Evolutionary conservation across 2,888 invertebrate genomes (phyloP).

Genomic region (Rhynchonema sp.): DNA sequence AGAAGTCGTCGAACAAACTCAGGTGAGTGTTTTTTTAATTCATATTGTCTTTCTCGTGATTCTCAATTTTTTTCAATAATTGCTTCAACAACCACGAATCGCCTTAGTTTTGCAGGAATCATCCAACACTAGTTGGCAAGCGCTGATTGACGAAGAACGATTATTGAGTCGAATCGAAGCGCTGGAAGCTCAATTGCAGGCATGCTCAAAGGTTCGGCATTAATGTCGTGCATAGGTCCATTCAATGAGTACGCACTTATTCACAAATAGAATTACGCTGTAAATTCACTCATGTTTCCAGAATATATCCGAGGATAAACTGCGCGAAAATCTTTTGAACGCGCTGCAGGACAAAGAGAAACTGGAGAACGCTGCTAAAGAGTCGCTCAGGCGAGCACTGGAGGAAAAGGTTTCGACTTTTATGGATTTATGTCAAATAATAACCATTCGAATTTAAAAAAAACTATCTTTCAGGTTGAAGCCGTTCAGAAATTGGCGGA

Average conservation of each 20-base stretch:
- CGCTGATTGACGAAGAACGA: slow-evolving; percentile 82
- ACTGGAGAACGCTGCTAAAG: slow-evolving; percentile 59
- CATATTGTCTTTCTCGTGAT: no score
- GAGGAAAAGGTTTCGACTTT: slow-evolving; percentile 54
- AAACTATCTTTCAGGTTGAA: slow-evolving; percentile 43
- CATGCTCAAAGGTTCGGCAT: slow-evolving; percentile 37
- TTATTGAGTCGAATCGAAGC: slow-evolving; percentile 76
- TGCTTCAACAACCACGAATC: no score
- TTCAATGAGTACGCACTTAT: no score
- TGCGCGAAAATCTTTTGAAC: slow-evolving; percentile 50
- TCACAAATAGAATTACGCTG: no score
- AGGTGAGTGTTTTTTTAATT: no score
- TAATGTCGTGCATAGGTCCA: no score
- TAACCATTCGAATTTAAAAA: no score
- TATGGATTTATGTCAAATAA: no score
- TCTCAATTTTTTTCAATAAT: no score
- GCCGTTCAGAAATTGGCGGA: slow-evolving; percentile 50
- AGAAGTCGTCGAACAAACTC: background rate
- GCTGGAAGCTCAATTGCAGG: slow-evolving; percentile 67
- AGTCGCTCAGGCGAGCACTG: slow-evolving; percentile 62
- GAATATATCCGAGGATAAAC: slow-evolving; percentile 53
- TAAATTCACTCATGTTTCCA: slow-evolving; percentile 17
- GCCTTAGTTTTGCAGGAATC: no score
- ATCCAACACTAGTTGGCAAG: slow-evolving; percentile 38
- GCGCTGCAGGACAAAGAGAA: slow-evolving; percentile 48